Base-by-base conservation (phyloP, 1,140 invertebrate genomes). In the Bombyx mori region DNA sequence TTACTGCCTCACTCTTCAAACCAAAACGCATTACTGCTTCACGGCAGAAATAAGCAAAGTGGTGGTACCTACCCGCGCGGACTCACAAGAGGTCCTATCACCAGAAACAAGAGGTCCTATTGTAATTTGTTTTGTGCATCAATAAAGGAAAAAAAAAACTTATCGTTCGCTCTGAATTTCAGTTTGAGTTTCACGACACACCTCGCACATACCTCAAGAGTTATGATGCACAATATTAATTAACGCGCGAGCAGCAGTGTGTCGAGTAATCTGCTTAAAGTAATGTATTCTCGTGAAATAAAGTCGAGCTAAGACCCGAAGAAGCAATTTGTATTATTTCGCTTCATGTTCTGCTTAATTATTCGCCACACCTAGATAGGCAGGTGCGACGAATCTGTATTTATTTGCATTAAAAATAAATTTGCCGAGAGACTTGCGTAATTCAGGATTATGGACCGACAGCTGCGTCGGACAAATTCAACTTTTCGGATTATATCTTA, bases 391-490 rank as follows among this genome's bases (percentile, higher is more conserved):
- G 71, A 77, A 78, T 81, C 77, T 78, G 74, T 81, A 83, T 83
- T 83, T 81, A 79, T 83, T 83, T 83, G 78, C 77, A 81, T 81
- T 76, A 81, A 83, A 79, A 83, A 79, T 78, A 82, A 75, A 81
- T 81, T 80, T 74, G 66, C 66, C 67, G 57, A 63, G 75, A 68
- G 72, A 81, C 69, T 76, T 68, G 70, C 75, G 67, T 76, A 73
- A 73, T 69, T 72, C 66, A 66, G 73, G 75, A 79, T 79, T 78
- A 82, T 76, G 65, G 67, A 66, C 62, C 73, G 65, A 73, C 76
- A 81, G 71, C 75, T 79, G 78, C 52, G 76, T 63, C 65, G 68
- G 66, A 77, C 69, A 71, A 77, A 72, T 74, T 78, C 65, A 66
- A 68, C 71, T 71, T 77, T 71, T 64, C 61, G 72, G 75, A 75